A percentile compares a stretch with the other conserved stretches of the same genome.
phyloP scores from a whole-genome alignment of 2,888 invertebrate genomes.

The Heliconius aoede region DNA sequence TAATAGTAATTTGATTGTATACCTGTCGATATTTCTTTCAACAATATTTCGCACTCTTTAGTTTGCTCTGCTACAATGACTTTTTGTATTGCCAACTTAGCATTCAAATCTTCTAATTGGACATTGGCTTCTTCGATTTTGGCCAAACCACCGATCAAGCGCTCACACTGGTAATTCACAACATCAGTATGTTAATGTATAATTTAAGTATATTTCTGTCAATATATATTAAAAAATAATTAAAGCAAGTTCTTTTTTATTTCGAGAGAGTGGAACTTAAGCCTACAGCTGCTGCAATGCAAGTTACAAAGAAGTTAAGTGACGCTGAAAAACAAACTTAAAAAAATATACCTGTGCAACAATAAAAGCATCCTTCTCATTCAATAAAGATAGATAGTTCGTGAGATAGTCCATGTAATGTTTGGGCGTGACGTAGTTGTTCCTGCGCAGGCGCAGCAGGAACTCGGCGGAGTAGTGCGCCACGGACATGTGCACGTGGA shows the following conservation, averaged over 20 bases:
- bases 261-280: background rate
- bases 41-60: conserved; percentile 89
- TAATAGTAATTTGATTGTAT: background rate
- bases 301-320: too few relatives aligned
- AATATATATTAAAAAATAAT: background rate
- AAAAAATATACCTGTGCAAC: conserved; percentile 72
- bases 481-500: conserved; percentile 92
- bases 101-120: conserved; percentile 91
- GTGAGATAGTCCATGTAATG: conserved; percentile 95
- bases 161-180: conserved; percentile 86
- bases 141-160: conserved; percentile 87
- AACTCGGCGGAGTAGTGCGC: conserved; percentile 89
- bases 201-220: background rate
- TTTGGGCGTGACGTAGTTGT: conserved; percentile 95
- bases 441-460: conserved; percentile 87
- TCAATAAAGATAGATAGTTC: conserved; percentile 89
- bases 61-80: conserved; percentile 92
- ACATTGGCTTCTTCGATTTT: conserved; percentile 94
- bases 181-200: background rate
- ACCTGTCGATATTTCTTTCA: conserved; percentile 89
- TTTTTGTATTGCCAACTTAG: conserved; percentile 91
- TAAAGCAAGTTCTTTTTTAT: background rate
- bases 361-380: conserved; percentile 87
- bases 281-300: too few relatives aligned
- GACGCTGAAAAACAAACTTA: too few relatives aligned